Conservation (phyloP, 2,797 vertebrate species). For the Tokudaia muenninki region DNA sequence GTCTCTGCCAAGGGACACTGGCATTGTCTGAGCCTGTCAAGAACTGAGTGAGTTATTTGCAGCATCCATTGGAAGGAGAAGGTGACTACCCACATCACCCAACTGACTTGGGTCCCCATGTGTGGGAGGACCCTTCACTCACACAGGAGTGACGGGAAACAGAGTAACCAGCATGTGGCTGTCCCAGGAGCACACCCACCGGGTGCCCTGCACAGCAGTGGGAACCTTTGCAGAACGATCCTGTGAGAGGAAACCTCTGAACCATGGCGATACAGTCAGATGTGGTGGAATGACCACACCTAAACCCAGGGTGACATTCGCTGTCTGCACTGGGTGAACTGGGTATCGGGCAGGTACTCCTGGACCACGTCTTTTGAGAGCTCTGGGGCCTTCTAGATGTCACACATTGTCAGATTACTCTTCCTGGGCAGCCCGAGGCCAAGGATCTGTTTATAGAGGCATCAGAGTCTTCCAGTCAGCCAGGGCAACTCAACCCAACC, state of each 20-base stretch:
- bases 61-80: background rate
- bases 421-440: background rate
- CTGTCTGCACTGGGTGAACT: no score
- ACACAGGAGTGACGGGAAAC: background rate
- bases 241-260: background rate
- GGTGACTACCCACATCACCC: accelerated
- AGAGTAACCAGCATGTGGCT: background rate
- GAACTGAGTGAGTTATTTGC: background rate
- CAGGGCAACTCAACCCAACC: no score
- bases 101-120: background rate
- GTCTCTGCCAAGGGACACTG: background rate
- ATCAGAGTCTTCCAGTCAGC: no score
- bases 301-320: background rate
- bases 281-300: background rate
- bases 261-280: background rate
- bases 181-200: background rate
- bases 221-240: background rate
- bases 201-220: background rate
- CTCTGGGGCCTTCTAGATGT: background rate
- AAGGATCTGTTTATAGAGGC: no score
- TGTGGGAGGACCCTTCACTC: background rate
- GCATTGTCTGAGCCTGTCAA: background rate
- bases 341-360: background rate
- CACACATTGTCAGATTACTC: background rate
- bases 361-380: background rate